Percentiles rank a stretch among this genome's conserved stretches.
phyloP scores from a whole-genome alignment of 2,113 vertebrate genomes.

The Galbula dea region DNA sequence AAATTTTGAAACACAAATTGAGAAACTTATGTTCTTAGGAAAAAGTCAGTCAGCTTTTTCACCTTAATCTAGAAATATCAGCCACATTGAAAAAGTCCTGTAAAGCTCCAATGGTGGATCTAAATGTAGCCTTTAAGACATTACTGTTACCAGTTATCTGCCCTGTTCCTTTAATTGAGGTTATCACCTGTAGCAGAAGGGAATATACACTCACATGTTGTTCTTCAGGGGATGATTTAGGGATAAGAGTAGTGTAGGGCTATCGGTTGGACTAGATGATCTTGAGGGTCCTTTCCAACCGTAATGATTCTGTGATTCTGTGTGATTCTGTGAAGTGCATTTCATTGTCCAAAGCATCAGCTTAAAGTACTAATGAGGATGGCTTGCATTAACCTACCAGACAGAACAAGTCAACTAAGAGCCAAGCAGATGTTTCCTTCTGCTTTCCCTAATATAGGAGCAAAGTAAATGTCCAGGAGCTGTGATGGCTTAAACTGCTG shows the following conservation, averaged over 20 bases:
- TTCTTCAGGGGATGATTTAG: too few relatives aligned
- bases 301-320: too few relatives aligned
- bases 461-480: neutral
- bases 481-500: neutral
- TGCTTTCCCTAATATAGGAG: neutral
- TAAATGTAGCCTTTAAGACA: neutral
- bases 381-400: neutral
- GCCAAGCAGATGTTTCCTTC: neutral
- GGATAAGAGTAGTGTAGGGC: too few relatives aligned
- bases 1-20: neutral
- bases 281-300: too few relatives aligned
- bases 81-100: neutral
- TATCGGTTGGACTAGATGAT: too few relatives aligned
- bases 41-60: neutral
- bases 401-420: neutral
- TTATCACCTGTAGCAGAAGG: neutral
- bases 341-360: neutral
- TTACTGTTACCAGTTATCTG: neutral
- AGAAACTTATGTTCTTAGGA: neutral
- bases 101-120: neutral
- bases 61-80: neutral
- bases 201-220: neutral
- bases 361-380: neutral
- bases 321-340: neutral
- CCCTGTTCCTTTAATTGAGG: neutral